These are phyloP conservation scores for Oscheius sp. DNA, from an alignment of 1,140 invertebrate genomes.

Conservation along the genomic window DNA sequence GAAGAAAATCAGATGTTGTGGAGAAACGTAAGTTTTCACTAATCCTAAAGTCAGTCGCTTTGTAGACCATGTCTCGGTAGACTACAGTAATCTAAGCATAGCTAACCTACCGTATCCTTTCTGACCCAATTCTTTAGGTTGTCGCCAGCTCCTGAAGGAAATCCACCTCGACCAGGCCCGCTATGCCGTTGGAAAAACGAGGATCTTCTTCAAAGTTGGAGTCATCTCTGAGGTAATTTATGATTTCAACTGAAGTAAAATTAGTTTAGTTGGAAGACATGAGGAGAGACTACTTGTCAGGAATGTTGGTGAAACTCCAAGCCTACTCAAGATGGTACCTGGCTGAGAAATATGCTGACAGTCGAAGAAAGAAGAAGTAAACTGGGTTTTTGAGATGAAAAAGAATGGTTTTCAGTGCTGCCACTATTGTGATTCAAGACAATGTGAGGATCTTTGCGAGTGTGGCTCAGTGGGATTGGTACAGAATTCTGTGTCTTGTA, in stretches of 20 bases:
- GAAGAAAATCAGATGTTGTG: too few relatives aligned
- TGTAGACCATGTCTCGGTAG: too few relatives aligned
- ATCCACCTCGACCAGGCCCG: slow-evolving; percentile 15
- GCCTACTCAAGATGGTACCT: slow-evolving; percentile 49
- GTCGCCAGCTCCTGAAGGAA: background rate
- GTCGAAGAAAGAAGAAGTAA: slow-evolving; percentile 15
- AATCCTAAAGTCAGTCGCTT: too few relatives aligned
- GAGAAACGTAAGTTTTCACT: too few relatives aligned
- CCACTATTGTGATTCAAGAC: slow-evolving; percentile 46
- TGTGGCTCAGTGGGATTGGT: slow-evolving; percentile 46
- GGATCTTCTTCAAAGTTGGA: slow-evolving; percentile 56
- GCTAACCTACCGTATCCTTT: too few relatives aligned
- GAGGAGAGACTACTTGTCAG: slow-evolving; percentile 39
- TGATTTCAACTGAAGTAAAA: background rate
- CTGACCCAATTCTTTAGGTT: too few relatives aligned
- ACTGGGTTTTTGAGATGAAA: background rate
- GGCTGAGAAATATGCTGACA: slow-evolving; percentile 43
- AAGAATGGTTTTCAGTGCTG: slow-evolving; percentile 35
- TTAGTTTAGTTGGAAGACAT: slow-evolving; percentile 43
- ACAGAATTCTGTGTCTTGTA: slow-evolving; percentile 25
- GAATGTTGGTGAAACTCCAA: slow-evolving; percentile 42
- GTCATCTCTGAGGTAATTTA: slow-evolving; percentile 48
- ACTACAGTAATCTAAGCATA: too few relatives aligned
- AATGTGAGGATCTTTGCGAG: slow-evolving; percentile 42
- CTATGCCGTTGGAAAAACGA: slow-evolving; percentile 49